These are phyloP conservation scores for Monoplex corrugatus DNA, from an alignment of 2,888 invertebrate genomes.

Conservation along the genomic window DNA sequence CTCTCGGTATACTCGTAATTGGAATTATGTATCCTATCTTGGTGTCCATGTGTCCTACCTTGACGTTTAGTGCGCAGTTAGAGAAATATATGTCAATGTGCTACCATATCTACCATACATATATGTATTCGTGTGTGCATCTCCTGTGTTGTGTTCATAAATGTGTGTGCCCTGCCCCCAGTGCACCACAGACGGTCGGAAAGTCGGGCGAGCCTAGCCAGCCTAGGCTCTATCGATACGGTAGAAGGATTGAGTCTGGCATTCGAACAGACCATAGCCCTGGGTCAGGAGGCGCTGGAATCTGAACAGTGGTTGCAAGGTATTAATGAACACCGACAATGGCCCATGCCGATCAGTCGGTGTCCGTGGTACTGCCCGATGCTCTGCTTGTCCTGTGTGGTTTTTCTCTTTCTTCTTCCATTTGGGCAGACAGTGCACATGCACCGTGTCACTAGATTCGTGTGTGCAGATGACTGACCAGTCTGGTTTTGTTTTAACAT, in stretches of 20 bases:
- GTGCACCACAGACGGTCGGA: slow-evolving; percentile 63
- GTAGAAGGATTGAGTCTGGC: slow-evolving; percentile 74
- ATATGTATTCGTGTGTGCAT: not conserved
- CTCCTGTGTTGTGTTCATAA: not conserved
- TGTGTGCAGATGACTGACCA: too few relatives aligned
- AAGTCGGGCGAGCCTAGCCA: slow-evolving; percentile 64
- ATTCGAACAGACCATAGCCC: slow-evolving; percentile 74
- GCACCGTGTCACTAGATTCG: too few relatives aligned
- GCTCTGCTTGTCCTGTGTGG: too few relatives aligned
- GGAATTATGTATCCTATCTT: too few relatives aligned
- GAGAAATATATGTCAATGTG: too few relatives aligned
- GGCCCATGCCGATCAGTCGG: not conserved
- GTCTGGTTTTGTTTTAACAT: too few relatives aligned
- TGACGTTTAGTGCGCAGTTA: too few relatives aligned
- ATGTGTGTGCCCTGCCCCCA: slow-evolving; percentile 12
- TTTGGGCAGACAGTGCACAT: too few relatives aligned
- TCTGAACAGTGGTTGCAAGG: slow-evolving; percentile 42
- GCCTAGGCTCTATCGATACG: slow-evolving; percentile 70
- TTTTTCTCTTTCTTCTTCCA: not conserved
- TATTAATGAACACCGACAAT: not conserved
- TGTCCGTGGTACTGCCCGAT: too few relatives aligned
- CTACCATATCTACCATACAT: not conserved
- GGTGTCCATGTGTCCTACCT: too few relatives aligned
- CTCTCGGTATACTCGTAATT: too few relatives aligned
- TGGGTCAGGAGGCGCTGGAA: slow-evolving; percentile 70